phyloP scores from a whole-genome alignment of 2,113 vertebrate genomes.

The human (Homo sapiens) region GRCh38 chr3:152648501-152649000 shows the following conservation, averaged over 20 bases:
- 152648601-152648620: neutral
- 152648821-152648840: neutral
- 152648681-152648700: neutral
- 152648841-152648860: neutral
- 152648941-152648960: neutral
- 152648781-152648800: neutral
- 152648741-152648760: neutral
- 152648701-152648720: neutral
- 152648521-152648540: neutral
- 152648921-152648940: neutral
- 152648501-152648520: neutral
- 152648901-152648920: neutral
- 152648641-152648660: neutral
- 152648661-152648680: neutral
- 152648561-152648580: neutral
- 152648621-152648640: neutral
- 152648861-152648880: neutral
- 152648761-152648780: neutral
- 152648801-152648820: neutral
- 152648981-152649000: neutral
- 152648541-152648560: neutral
- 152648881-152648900: neutral
- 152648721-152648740: neutral
- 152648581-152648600: neutral
- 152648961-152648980: neutral